These are phyloP conservation scores for Apis dorsata DNA, from an alignment of 1,140 invertebrate genomes.

Conservation along the genomic window DNA sequence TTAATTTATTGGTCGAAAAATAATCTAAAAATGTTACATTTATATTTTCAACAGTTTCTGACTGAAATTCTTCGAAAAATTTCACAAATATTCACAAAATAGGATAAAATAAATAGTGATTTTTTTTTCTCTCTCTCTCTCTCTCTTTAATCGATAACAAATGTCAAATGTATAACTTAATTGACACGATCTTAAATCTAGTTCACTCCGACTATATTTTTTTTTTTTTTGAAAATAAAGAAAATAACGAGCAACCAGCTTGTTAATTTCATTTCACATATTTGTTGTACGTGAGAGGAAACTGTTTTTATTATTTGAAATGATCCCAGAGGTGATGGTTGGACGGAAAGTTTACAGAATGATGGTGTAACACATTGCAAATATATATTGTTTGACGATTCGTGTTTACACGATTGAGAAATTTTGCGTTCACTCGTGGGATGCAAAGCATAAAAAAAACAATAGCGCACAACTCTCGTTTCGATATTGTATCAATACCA, in stretches of 20 bases:
- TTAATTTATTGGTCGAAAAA: no score
- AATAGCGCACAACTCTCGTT: not conserved
- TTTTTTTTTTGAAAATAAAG: not conserved
- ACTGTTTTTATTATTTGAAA: conserved; percentile 39
- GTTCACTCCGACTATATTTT: not conserved
- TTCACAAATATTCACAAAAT: no score
- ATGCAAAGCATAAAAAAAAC: not conserved
- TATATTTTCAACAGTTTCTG: no score
- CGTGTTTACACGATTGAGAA: conserved; percentile 9
- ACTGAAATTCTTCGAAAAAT: no score
- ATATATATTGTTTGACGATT: not conserved
- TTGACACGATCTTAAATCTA: no score
- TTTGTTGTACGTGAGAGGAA: conserved; percentile 30
- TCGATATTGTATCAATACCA: not conserved
- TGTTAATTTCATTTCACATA: conserved; percentile 40
- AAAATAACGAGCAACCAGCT: not conserved
- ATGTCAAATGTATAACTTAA: no score
- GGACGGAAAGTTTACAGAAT: not conserved
- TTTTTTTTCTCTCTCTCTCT: no score
- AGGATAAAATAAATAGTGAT: no score
- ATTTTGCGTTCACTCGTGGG: not conserved
- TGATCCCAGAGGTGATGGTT: not conserved
- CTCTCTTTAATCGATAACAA: no score
- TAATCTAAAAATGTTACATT: no score
- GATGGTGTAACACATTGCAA: not conserved